A percentile compares a stretch with the other conserved stretches of the same genome.
These are phyloP conservation scores for Catocala sponsa DNA, from an alignment of 2,888 invertebrate species.

Conservation along the genomic window DNA sequence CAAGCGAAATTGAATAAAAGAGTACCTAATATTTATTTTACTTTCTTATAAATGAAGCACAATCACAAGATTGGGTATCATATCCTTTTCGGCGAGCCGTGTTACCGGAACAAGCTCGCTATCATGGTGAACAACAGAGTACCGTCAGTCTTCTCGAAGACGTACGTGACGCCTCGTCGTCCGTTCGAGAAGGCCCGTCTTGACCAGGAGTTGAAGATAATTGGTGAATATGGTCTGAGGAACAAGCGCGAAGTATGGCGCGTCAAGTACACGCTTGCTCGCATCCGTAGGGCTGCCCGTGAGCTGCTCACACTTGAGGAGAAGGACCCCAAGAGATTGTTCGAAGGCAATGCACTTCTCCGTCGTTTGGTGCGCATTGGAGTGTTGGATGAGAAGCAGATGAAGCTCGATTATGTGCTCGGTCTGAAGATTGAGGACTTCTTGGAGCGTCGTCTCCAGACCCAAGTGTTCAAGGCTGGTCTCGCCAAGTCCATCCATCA, in stretches of 20 bases:
- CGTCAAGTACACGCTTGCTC: slow-evolving; percentile 99
- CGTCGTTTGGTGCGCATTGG: slow-evolving; percentile 99
- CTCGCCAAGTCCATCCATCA: slow-evolving; percentile 99
- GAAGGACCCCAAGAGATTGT: slow-evolving; percentile 98
- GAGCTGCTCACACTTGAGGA: slow-evolving; percentile 99
- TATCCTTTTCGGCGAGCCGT: too few relatives aligned
- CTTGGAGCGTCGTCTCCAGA: slow-evolving; percentile 99
- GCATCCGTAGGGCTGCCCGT: slow-evolving; percentile 99
- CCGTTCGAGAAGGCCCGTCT: slow-evolving; percentile 99
- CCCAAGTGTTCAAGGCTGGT: slow-evolving; percentile 99
- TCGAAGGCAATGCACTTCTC: slow-evolving; percentile 99
- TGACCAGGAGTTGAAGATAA: slow-evolving; percentile 99
- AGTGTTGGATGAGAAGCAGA: slow-evolving; percentile 98
- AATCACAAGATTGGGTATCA: too few relatives aligned
- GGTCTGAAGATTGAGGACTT: slow-evolving; percentile 99
- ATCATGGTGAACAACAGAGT: slow-evolving; percentile 97
- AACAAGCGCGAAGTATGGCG: slow-evolving; percentile 99
- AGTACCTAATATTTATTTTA: too few relatives aligned
- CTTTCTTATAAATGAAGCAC: too few relatives aligned
- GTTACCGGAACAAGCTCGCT: too few relatives aligned
- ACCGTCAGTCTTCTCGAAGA: slow-evolving; percentile 98
- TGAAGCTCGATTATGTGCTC: slow-evolving; percentile 99
- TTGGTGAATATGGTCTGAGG: slow-evolving; percentile 99
- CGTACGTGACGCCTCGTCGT: slow-evolving; percentile 99
- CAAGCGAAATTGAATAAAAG: too few relatives aligned